Conservation (phyloP, 2,888 invertebrate genomes). For the Mythimna albipuncta region DNA sequence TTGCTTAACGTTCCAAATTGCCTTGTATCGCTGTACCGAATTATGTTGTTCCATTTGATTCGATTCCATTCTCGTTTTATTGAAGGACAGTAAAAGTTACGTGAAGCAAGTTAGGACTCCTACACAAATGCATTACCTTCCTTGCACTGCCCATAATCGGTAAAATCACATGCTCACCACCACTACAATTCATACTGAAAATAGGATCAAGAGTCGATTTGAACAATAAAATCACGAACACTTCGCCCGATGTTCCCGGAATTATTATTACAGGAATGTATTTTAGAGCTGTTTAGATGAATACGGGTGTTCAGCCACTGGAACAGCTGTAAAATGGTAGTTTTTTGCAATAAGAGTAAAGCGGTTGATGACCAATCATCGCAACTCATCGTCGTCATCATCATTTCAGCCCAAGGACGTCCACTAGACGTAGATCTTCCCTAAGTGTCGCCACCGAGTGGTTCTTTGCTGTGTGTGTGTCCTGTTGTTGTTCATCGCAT, state of each 20-base stretch:
- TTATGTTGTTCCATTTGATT: slow-evolving; percentile 8
- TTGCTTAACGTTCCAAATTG: slow-evolving; percentile 41
- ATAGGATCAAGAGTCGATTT: background rate
- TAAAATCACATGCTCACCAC: slow-evolving; percentile 8
- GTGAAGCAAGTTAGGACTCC: slow-evolving; percentile 21
- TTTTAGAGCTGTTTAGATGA: slow-evolving; percentile 6
- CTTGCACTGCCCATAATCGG: slow-evolving; percentile 13
- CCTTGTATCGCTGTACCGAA: slow-evolving; percentile 3
- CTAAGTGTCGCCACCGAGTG: too few relatives aligned
- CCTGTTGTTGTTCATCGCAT: background rate
- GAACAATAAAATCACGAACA: background rate
- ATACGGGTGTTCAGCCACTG: slow-evolving; percentile 7
- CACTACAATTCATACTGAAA: background rate
- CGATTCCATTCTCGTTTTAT: slow-evolving; percentile 27
- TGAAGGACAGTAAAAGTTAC: slow-evolving; percentile 45
- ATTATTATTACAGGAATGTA: slow-evolving; percentile 1
- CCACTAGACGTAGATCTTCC: too few relatives aligned
- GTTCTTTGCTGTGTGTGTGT: too few relatives aligned
- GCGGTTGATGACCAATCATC: slow-evolving; percentile 1
- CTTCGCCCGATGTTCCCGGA: background rate
- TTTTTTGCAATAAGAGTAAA: slow-evolving; percentile 13
- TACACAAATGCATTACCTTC: slow-evolving; percentile 39
- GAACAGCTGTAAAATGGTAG: background rate
- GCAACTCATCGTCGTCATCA: background rate
- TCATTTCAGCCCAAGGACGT: too few relatives aligned